Conservation (phyloP, 1,140 invertebrate genomes). For the Aricia agestis region DNA sequence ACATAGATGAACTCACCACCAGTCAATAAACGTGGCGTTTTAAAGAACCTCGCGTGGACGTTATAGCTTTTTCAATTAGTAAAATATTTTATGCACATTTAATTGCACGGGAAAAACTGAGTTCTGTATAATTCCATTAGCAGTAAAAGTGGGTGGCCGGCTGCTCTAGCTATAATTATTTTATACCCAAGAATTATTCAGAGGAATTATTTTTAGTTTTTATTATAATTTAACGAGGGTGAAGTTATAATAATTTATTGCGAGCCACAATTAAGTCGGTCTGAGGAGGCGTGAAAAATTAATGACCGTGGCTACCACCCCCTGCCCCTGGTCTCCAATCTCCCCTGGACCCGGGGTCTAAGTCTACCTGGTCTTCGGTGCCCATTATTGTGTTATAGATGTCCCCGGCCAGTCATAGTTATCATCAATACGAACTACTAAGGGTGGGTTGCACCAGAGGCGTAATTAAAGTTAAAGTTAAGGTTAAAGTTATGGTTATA, state of each 20-base stretch:
- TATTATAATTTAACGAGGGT: constrained; percentile 1
- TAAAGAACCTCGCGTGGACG: too few species aligned
- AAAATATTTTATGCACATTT: too few species aligned
- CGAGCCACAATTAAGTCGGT: not conserved
- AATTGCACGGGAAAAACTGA: too few species aligned
- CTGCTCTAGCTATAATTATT: not conserved
- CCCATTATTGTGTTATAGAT: too few species aligned
- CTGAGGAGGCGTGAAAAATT: constrained; percentile 2
- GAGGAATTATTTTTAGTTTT: constrained; percentile 1
- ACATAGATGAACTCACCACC: too few species aligned
- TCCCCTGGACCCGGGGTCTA: not conserved
- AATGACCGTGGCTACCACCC: not conserved
- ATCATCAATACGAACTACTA: too few species aligned
- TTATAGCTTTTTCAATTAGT: too few species aligned
- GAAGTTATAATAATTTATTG: not conserved
- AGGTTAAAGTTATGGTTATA: too few species aligned
- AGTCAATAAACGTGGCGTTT: too few species aligned
- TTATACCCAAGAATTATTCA: not conserved
- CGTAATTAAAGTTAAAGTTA: too few species aligned
- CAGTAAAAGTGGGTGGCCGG: not conserved
- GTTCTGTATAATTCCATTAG: not conserved
- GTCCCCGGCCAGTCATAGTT: too few species aligned
- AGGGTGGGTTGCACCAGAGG: too few species aligned
- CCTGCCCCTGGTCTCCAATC: not conserved
- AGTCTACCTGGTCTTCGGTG: not conserved